Base-by-base conservation (phyloP, 1,140 invertebrate species). In the Platyscapa corneri region DNA sequence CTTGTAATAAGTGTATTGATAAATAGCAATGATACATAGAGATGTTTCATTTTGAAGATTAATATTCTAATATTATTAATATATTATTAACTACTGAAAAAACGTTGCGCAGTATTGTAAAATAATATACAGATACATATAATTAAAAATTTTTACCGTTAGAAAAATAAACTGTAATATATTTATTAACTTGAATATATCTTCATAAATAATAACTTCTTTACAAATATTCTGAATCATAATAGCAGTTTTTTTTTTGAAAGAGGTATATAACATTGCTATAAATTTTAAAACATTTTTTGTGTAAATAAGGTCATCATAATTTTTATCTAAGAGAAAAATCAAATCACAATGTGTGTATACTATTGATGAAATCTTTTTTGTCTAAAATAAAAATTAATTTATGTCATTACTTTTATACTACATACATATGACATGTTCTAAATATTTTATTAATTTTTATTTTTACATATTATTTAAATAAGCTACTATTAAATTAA, bases 131-230 rank as follows among this genome's bases (percentile, higher is more conserved):
- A 46, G 12, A 46, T 7, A 12, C 12, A 46, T 7, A 46, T 10
- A 53, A 53, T 53, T 53, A 14, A 16, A 16, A 53, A 18, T 53
- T 53, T 18, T 65, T 12, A 65, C 64, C 64, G 27, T 65, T 30
- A 65, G n/a, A 65, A 65, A 65, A 30, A 65, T 65, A 30, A 30
- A 65, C 14, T 65, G 64, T 30, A 65, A 65, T 30, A 65, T 30
- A 65, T n/a, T n/a, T 10, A 65, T 65, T 65, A 65, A 30, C n/a
- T 65, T n/a, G 3, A 65, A 65, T 30, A 65, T 32, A 65, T 65
- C 30, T 65, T 65, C 30, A 65, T 65, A 65, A 65, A 65, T 32
- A 65, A 30, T 65, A 65, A 65, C n/a, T 65, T 65, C 64, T n/a
- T 65, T 30, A 14, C 7, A n/a, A 6, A 65, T 16, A 12, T 65